A percentile compares a stretch with the other conserved stretches of the same genome.
phyloP scores from a whole-genome alignment of 1,140 invertebrate species.

The Drosophila quadrilineata region DNA sequence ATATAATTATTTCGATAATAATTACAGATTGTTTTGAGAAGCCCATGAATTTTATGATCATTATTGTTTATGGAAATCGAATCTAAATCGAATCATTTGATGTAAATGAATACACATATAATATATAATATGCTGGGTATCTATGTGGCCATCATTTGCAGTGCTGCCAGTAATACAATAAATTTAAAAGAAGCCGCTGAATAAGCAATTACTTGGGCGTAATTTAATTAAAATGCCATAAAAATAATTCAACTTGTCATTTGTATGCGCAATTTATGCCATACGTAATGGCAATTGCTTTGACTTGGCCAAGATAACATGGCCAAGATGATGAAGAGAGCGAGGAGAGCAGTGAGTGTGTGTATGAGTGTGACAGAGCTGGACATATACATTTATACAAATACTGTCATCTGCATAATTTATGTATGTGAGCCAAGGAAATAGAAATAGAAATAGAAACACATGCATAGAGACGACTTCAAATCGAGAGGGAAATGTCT shows the following conservation, averaged over 20 bases:
- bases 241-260: slow-evolving; percentile 26
- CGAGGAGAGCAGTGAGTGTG: background rate
- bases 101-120: too few relatives aligned
- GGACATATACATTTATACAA: background rate
- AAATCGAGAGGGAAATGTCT: slow-evolving; percentile 18
- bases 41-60: too few relatives aligned
- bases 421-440: slow-evolving; percentile 25
- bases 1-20: slow-evolving; percentile 27
- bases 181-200: slow-evolving; percentile 5
- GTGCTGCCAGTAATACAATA: background rate
- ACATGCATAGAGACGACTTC: slow-evolving; percentile 2
- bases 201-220: slow-evolving; percentile 32
- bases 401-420: slow-evolving; percentile 45
- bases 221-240: slow-evolving; percentile 45
- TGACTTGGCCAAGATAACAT: background rate
- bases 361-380: background rate
- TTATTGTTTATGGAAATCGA: too few relatives aligned
- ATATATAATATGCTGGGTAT: too few relatives aligned
- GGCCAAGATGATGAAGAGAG: background rate
- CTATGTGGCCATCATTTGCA: background rate
- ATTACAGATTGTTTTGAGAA: background rate
- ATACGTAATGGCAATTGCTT: background rate
- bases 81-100: background rate
- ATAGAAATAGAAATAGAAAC: background rate
- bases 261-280: slow-evolving; percentile 12